Conservation (phyloP, 2,113 vertebrate genomes). For the Apteryx mantelli region DNA sequence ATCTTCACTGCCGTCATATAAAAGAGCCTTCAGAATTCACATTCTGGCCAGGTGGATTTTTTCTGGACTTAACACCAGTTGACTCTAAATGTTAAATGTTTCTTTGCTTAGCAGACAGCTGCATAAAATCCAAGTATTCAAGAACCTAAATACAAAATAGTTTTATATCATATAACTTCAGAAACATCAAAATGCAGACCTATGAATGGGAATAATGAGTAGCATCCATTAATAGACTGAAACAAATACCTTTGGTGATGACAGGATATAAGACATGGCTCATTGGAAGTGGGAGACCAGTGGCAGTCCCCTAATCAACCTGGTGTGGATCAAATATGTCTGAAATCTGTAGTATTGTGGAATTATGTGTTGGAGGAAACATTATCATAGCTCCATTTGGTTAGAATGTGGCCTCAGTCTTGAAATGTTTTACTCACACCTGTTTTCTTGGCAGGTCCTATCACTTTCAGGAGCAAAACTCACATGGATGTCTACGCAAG, state of each 20-base stretch:
- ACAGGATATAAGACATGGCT: not conserved
- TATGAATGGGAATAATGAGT: not conserved
- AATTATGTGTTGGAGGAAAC: not conserved
- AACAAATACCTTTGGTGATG: not conserved
- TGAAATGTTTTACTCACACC: fast-evolving
- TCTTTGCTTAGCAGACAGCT: not conserved
- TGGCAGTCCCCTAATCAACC: not conserved
- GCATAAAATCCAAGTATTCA: not conserved
- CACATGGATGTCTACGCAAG: not conserved
- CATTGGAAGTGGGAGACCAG: not conserved
- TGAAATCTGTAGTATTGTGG: not conserved
- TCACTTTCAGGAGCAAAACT: not conserved
- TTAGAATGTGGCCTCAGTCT: not conserved
- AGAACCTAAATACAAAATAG: not conserved
- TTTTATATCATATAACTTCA: not conserved
- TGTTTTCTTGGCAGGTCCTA: not conserved
- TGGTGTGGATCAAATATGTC: not conserved
- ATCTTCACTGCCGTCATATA: not conserved
- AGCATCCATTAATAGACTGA: not conserved
- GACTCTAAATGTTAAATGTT: not conserved
- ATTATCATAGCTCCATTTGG: not conserved
- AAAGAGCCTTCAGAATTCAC: not conserved
- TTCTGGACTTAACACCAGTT: not conserved
- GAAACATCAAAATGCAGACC: not conserved
- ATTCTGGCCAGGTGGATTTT: not conserved